Evolutionary conservation across 1,140 invertebrate species (phyloP).

Genomic region (Penaeus indicus): DNA sequence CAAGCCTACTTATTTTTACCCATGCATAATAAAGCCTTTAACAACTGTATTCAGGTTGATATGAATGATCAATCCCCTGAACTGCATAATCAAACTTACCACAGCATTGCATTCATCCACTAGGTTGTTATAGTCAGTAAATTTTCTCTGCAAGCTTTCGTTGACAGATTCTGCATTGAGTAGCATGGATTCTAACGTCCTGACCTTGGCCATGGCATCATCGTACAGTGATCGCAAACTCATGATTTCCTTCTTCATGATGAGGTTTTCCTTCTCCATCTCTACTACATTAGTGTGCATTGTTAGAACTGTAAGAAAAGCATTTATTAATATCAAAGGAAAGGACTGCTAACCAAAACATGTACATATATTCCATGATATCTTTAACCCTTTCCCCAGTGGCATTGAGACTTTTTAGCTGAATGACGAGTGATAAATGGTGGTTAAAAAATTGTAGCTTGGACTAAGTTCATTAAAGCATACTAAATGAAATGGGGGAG

Average conservation of each 20-base stretch:
- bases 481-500: no score
- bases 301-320: conserved; percentile 21
- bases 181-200: conserved; percentile 65
- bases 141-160: conserved; percentile 62
- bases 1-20: neutral
- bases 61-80: neutral
- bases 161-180: conserved; percentile 67
- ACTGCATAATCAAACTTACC: conserved; percentile 35
- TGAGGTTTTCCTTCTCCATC: conserved; percentile 74
- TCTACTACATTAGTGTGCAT: conserved; percentile 10
- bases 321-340: neutral
- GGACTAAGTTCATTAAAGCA: no score
- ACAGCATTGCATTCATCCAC: conserved; percentile 63
- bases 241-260: conserved; percentile 78
- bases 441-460: no score
- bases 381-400: neutral
- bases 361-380: neutral
- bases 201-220: conserved; percentile 75
- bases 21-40: neutral
- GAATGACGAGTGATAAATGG: no score
- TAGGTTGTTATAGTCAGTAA: conserved; percentile 56
- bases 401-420: no score
- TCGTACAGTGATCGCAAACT: conserved; percentile 76
- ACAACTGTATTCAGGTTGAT: neutral
- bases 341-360: neutral